These are phyloP conservation scores for Nipponia nippon DNA, from an alignment of 2,113 vertebrate genomes.

Conservation along the genomic window DNA sequence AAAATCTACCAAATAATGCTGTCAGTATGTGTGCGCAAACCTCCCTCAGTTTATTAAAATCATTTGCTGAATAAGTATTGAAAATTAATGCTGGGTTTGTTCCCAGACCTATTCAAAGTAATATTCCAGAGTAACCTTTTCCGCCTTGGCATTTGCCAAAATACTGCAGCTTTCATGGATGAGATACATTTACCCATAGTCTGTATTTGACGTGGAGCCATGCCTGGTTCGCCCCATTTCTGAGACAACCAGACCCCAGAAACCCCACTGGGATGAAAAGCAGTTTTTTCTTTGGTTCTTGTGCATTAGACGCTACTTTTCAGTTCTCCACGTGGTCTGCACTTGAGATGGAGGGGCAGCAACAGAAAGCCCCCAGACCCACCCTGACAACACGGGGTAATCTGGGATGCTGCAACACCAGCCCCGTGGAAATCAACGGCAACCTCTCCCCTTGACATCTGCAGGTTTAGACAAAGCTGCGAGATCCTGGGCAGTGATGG, in stretches of 20 bases:
- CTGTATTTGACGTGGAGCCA: neutral
- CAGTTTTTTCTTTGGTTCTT: neutral
- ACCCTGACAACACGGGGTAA: accelerated
- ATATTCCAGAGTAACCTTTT: neutral
- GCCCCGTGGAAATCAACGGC: neutral
- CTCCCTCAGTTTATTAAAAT: neutral
- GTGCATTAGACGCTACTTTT: neutral
- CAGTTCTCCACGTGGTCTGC: neutral
- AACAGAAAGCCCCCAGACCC: neutral
- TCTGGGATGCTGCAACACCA: neutral
- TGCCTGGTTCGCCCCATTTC: neutral
- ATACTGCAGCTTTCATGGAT: neutral
- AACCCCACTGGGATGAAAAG: neutral
- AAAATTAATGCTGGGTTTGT: conserved; percentile 30
- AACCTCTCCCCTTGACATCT: neutral
- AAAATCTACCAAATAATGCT: neutral
- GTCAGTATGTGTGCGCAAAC: neutral
- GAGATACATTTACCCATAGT: neutral
- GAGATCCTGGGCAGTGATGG: neutral
- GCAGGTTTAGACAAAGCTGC: neutral
- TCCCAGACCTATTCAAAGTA: conserved; percentile 20
- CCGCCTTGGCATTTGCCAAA: neutral
- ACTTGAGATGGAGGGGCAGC: neutral
- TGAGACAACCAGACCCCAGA: neutral
- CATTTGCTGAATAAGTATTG: neutral